Evolutionary conservation across 2,797 vertebrate genomes (phyloP).

Genomic region (Threskiornis aethiopicus): DNA sequence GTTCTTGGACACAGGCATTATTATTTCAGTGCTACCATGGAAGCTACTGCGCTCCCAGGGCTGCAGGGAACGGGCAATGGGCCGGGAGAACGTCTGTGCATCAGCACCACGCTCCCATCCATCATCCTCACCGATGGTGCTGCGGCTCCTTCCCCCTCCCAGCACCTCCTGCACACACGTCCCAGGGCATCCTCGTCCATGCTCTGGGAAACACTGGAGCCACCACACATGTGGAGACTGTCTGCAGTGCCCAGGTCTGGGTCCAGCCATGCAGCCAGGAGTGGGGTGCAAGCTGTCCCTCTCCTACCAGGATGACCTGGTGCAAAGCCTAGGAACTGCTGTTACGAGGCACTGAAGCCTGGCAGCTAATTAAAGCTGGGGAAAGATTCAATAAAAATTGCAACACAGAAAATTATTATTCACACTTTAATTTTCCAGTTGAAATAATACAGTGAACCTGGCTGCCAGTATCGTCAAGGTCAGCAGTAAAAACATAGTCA

Average conservation of each 20-base stretch:
- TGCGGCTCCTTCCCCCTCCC: background rate
- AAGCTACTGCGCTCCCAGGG: background rate
- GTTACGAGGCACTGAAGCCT: background rate
- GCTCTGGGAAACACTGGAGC: background rate
- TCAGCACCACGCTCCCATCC: background rate
- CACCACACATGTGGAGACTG: fast-evolving
- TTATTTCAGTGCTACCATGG: background rate
- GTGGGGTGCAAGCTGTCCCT: background rate
- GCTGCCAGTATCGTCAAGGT: background rate
- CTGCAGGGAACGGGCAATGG: background rate
- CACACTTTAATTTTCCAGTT: conserved; percentile 55
- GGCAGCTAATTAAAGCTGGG: background rate
- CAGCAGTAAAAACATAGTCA: background rate
- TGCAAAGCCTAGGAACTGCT: background rate
- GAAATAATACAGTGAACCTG: conserved; percentile 24
- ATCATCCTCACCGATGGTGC: background rate
- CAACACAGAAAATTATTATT: background rate
- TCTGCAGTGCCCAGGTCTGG: background rate
- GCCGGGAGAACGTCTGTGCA: background rate
- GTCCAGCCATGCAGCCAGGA: background rate
- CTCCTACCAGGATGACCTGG: background rate
- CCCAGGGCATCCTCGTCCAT: fast-evolving
- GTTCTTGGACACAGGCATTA: background rate
- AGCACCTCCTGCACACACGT: background rate
- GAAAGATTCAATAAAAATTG: background rate